These are phyloP conservation scores for Agrotis exclamationis DNA, from an alignment of 2,888 invertebrate species.

Conservation along the genomic window DNA sequence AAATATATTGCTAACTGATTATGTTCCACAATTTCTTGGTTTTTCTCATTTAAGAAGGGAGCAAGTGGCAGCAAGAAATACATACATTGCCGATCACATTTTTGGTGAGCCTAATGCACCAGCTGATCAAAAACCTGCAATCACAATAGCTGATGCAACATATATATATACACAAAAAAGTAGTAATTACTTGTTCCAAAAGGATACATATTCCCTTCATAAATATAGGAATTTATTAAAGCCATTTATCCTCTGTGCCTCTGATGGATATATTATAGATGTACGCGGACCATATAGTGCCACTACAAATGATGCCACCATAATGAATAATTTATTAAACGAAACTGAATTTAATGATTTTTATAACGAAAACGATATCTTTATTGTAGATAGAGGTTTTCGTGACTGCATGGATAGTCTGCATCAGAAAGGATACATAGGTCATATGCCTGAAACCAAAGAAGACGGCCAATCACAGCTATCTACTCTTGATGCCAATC, in stretches of 20 bases:
- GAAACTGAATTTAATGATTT: too few relatives aligned
- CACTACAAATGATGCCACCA: too few relatives aligned
- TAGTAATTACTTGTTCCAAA: neutral
- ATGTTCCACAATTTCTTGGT: constrained; percentile 28
- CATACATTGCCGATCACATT: neutral
- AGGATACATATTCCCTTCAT: neutral
- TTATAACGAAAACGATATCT: too few relatives aligned
- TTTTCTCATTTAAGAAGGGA: constrained; percentile 20
- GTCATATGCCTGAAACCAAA: constrained; percentile 36
- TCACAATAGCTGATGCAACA: constrained; percentile 28
- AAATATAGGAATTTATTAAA: constrained; percentile 20
- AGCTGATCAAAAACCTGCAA: constrained; percentile 16
- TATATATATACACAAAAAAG: neutral
- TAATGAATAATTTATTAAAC: too few relatives aligned
- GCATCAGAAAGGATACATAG: constrained; percentile 32
- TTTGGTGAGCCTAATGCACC: constrained; percentile 21
- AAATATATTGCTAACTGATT: constrained; percentile 13
- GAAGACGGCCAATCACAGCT: constrained; percentile 20
- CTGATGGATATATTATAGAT: constrained; percentile 9
- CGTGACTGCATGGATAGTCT: constrained; percentile 26
- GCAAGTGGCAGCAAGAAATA: neutral
- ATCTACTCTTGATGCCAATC: constrained; percentile 14
- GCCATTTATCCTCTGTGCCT: constrained; percentile 30
- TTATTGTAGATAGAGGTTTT: constrained; percentile 38
- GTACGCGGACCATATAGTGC: constrained; percentile 12